Base-by-base conservation (phyloP, 2,797 vertebrate species). In the Galago senegalensis region DNA sequence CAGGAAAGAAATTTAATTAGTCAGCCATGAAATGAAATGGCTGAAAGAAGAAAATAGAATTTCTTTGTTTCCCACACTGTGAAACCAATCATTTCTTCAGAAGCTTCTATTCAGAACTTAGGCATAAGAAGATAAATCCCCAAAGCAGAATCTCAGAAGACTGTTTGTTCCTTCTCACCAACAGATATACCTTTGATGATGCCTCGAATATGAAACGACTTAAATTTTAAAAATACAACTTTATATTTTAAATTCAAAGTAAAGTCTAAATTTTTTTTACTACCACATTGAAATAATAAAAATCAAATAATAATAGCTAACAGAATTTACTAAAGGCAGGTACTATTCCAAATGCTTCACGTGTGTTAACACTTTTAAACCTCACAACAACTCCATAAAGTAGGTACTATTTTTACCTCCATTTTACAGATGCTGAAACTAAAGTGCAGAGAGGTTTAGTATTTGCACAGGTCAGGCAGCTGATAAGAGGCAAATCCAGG, bases 171-270 rank as follows among this genome's bases (percentile, higher is more conserved):
- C 21, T 63, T 21, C 4, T 17, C 5, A 14, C 13, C 37, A 61
- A 73, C 73, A 40, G 29, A 67, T 70, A 93, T 31, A 84, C 40
- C 40, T 40, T 40, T 40, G 40, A 40, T 40, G 23, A 80, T 56
- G 73, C 46, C 93, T 31, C 23, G 88, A 82, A 82, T 20, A 87
- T 63, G 49, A 91, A 91, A 61, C 5, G 18, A 91, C 17, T 43
- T 63, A 91, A 95, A 21, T 79, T 86, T 89, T 14, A 43, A 89
- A 94, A 83, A 56, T 69, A 69, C 3, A 93, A 43, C 21, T 93
- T 69, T 56, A 84, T 46, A 53, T 85, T 94, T 91, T 91, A 94
- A 91, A 49, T 58, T 79, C 69, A 89, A 60, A 91, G 43, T 49
- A 37, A 91, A 76, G 20, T 77, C 60, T 49, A 91, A 91, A 91